Percentiles rank a stretch among this genome's conserved stretches.
These are phyloP conservation scores for Aldabrachelys gigantea DNA, from an alignment of 2,113 vertebrate genomes.

Conservation along the genomic window DNA sequence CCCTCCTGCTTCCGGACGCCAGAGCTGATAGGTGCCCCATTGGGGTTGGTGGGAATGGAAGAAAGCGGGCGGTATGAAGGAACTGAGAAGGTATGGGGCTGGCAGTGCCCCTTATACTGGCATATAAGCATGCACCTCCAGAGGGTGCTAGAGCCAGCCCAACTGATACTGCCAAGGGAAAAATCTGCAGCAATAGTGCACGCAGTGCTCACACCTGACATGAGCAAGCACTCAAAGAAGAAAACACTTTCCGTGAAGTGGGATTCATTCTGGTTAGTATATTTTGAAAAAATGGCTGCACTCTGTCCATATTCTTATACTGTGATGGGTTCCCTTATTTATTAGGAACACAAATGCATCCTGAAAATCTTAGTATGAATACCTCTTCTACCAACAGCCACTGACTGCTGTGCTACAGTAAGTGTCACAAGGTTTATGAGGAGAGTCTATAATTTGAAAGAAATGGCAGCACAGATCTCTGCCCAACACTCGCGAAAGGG, in stretches of 20 bases:
- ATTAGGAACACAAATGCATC: neutral
- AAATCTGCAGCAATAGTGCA: no score
- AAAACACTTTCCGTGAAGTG: neutral
- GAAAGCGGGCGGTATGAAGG: no score
- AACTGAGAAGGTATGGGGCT: no score
- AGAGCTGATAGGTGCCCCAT: no score
- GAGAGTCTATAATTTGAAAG: neutral
- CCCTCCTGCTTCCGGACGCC: no score
- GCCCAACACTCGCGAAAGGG: conserved; percentile 28
- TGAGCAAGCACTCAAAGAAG: no score
- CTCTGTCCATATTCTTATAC: neutral
- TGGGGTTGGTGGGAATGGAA: no score
- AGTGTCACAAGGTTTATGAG: neutral
- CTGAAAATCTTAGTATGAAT: neutral
- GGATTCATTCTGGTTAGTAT: conserved; percentile 7
- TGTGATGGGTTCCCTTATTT: neutral
- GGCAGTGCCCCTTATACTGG: no score
- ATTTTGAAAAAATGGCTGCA: neutral
- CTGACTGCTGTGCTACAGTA: neutral
- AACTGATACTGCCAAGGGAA: no score
- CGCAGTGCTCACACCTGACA: no score
- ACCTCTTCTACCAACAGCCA: neutral
- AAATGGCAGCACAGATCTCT: conserved; percentile 12
- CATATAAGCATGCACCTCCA: no score
- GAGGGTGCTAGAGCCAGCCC: no score